These are phyloP conservation scores for Noctua fimbriata DNA, from an alignment of 2,888 invertebrate species.

Conservation along the genomic window DNA sequence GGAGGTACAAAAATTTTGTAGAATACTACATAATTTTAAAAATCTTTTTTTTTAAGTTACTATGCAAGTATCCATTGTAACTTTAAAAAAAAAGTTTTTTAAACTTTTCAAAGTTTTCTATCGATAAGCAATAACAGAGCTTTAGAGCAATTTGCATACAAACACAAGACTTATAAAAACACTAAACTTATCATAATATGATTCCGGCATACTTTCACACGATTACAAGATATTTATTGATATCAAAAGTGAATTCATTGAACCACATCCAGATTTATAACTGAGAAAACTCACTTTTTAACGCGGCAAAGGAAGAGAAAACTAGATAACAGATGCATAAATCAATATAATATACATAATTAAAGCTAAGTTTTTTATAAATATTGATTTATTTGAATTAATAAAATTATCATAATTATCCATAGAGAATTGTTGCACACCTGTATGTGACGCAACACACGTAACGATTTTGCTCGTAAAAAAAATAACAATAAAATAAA, in stretches of 20 bases:
- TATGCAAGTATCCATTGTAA: no score
- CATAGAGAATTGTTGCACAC: background rate
- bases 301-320: constrained; percentile 3
- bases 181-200: background rate
- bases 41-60: no score
- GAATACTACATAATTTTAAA: no score
- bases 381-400: constrained; percentile 42
- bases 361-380: constrained; percentile 8
- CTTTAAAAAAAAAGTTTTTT: no score
- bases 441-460: constrained; percentile 5
- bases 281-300: constrained; percentile 26
- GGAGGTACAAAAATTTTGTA: no score
- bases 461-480: constrained; percentile 10
- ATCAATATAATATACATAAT: constrained; percentile 21
- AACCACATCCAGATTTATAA: constrained; percentile 18
- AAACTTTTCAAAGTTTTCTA: background rate
- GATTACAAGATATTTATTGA: constrained; percentile 30
- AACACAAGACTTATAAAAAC: background rate
- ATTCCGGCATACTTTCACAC: constrained; percentile 24
- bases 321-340: constrained; percentile 21
- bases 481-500: no score
- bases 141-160: background rate
- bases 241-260: constrained; percentile 5
- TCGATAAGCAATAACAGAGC: background rate
- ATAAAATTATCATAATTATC: constrained; percentile 41